phyloP scores from a whole-genome alignment of 37 sponge, comb jelly and placozoan genomes.

The Ephydatia muelleri region DNA sequence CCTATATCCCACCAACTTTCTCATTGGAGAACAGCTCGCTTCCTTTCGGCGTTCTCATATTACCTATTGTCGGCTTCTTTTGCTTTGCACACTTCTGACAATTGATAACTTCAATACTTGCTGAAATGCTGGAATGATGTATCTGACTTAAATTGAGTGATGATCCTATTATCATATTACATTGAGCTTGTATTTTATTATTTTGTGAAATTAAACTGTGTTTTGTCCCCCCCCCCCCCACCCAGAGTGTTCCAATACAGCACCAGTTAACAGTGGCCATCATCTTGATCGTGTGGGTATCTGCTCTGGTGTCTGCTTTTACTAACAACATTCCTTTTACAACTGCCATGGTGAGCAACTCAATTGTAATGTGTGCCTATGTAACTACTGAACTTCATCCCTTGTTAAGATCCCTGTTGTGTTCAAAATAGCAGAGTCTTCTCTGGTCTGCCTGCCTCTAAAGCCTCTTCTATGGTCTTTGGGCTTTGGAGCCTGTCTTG shows the following conservation, averaged over 20 bases:
- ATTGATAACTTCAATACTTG: too few species aligned
- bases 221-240: too few species aligned
- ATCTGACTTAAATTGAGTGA: too few species aligned
- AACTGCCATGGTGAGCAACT: conserved; percentile 78
- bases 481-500: conserved; percentile 98
- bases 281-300: conserved; percentile 90
- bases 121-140: too few species aligned
- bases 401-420: conserved; percentile 89
- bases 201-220: background rate
- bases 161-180: too few species aligned
- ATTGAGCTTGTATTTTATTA: too few species aligned
- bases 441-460: conserved; percentile 73
- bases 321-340: conserved; percentile 99
- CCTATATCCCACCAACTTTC: too few species aligned
- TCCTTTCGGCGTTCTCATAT: too few species aligned
- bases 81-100: too few species aligned
- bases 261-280: conserved; percentile 88
- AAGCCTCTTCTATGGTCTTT: conserved; percentile 94
- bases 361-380: background rate
- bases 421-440: conserved; percentile 67
- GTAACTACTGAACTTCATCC: too few species aligned
- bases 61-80: too few species aligned
- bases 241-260: conserved; percentile 60
- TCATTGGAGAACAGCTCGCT: too few species aligned
- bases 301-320: conserved; percentile 94